Conservation (phyloP, 2,797 vertebrate species). For the Betta splendens region DNA sequence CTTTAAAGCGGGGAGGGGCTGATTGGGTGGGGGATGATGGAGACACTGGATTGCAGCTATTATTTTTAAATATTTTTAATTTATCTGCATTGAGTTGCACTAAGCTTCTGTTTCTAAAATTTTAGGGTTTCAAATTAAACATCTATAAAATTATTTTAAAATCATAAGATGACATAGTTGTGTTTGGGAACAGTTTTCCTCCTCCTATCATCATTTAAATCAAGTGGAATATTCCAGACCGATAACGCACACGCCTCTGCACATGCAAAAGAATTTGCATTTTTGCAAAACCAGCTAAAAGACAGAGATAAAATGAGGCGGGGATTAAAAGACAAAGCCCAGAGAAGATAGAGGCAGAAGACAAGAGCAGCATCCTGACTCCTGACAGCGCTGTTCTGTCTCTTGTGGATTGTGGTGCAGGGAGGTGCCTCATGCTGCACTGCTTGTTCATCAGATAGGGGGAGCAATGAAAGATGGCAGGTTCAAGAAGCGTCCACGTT, state of each 20-base stretch:
- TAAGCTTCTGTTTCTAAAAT: too few species aligned
- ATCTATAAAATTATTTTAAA: too few species aligned
- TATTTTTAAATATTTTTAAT: constrained; percentile 30
- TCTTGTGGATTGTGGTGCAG: constrained; percentile 58
- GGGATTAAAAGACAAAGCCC: constrained; percentile 21
- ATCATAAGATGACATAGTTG: neutral
- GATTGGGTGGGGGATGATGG: constrained; percentile 41
- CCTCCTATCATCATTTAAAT: too few species aligned
- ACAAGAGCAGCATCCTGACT: constrained; percentile 18
- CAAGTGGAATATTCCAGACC: constrained; percentile 56
- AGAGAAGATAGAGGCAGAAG: constrained; percentile 27
- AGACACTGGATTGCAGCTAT: constrained; percentile 16
- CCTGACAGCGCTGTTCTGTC: constrained; percentile 24
- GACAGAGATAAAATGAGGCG: constrained; percentile 2
- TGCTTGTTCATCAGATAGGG: constrained; percentile 26
- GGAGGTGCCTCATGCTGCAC: constrained; percentile 64
- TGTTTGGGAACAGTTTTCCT: too few species aligned
- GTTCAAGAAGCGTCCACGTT: neutral
- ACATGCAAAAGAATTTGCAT: constrained; percentile 51
- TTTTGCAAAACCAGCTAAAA: constrained; percentile 23
- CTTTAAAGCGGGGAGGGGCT: constrained; percentile 46
- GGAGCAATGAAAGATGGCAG: constrained; percentile 25
- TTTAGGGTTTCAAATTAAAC: too few species aligned
- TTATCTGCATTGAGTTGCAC: too few species aligned
- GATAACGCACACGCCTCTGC: neutral